phyloP scores from a whole-genome alignment of 2,113 vertebrate genomes.

The Xenopus tropicalis region UCB_Xtro_10.0 CM004447.2:116911501-116912000 shows the following conservation, averaged over 20 bases:
- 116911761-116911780: conserved; percentile 86
- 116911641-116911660: conserved; percentile 66
- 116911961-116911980: conserved; percentile 93
- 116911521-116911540: conserved; percentile 89
- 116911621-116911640: conserved; percentile 92
- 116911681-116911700: conserved; percentile 96
- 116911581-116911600: conserved; percentile 77
- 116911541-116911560: conserved; percentile 94
- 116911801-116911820: conserved; percentile 93
- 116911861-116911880: conserved; percentile 81
- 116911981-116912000: conserved; percentile 87
- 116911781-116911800: conserved; percentile 90
- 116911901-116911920: conserved; percentile 94
- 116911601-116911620: conserved; percentile 94
- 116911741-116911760: conserved; percentile 98
- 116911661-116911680: conserved; percentile 81
- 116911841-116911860: conserved; percentile 90
- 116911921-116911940: conserved; percentile 85
- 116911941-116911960: conserved; percentile 71
- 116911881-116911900: conserved; percentile 88
- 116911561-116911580: conserved; percentile 89
- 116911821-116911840: conserved; percentile 90
- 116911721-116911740: conserved; percentile 93
- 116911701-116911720: conserved; percentile 92
- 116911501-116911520: conserved; percentile 92